Conservation (phyloP, 1,140 invertebrate species). For the Luehdorfia chinensis region DNA sequence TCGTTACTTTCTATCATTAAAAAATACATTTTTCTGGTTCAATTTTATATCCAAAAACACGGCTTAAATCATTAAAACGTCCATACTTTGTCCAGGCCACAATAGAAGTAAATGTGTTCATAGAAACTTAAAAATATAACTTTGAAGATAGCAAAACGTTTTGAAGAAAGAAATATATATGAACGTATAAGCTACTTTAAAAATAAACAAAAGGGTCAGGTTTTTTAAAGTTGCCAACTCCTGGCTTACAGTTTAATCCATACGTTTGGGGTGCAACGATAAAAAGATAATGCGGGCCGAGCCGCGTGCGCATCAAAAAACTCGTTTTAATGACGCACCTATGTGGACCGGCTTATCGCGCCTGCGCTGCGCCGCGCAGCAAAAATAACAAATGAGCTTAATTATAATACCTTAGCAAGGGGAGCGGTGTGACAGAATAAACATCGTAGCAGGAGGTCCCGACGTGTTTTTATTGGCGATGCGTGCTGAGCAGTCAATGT, state of each 20-base stretch:
- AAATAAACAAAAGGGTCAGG: too few species aligned
- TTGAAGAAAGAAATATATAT: too few species aligned
- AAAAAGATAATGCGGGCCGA: conserved; percentile 70
- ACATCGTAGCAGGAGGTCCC: conserved; percentile 55
- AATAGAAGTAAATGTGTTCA: too few species aligned
- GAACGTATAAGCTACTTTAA: too few species aligned
- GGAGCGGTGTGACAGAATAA: conserved; percentile 48
- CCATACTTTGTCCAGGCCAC: too few species aligned
- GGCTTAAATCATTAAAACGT: too few species aligned
- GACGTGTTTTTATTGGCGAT: conserved; percentile 56
- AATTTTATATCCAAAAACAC: too few species aligned
- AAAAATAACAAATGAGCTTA: conserved; percentile 67
- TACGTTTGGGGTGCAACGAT: conserved; percentile 67
- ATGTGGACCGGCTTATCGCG: conserved; percentile 62
- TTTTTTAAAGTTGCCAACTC: conserved; percentile 38
- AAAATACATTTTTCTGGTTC: too few species aligned
- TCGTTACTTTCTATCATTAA: too few species aligned
- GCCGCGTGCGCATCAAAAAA: conserved; percentile 71
- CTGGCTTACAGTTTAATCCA: conserved; percentile 55
- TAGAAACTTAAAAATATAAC: too few species aligned
- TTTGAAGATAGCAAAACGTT: too few species aligned
- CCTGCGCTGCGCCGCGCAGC: conserved; percentile 57
- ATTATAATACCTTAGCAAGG: conserved; percentile 65
- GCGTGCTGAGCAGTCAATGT: conserved; percentile 52
- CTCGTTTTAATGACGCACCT: conserved; percentile 66